phyloP scores from a whole-genome alignment of 2,888 invertebrate genomes.

The Agrochola lychnidis region DNA sequence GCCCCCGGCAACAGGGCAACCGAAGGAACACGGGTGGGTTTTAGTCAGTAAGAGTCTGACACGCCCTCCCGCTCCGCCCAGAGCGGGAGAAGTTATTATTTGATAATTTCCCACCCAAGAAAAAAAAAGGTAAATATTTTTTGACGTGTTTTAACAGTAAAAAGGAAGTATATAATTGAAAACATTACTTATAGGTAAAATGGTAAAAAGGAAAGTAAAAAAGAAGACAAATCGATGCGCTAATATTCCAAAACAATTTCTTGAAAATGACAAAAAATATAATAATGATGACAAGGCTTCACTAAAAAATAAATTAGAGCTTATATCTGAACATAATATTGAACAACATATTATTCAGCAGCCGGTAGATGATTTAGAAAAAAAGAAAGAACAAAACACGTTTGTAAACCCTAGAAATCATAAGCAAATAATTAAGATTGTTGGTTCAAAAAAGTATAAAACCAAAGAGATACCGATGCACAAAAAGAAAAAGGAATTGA shows the following conservation, averaged over 20 bases:
- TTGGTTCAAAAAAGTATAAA: conserved; percentile 19
- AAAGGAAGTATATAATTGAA: not conserved
- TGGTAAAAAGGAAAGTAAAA: conserved; percentile 78
- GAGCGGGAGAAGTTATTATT: too few species aligned
- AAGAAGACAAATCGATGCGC: conserved; percentile 39
- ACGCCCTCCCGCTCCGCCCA: too few species aligned
- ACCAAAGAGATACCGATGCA: not conserved
- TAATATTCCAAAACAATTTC: conserved; percentile 18
- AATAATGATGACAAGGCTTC: conserved; percentile 7
- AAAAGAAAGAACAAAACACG: not conserved
- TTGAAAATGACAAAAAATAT: conserved; percentile 17
- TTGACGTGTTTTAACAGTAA: not conserved
- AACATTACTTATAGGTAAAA: conserved; percentile 74
- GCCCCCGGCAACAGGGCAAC: too few species aligned
- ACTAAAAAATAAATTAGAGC: conserved; percentile 9
- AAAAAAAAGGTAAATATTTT: conserved; percentile 81
- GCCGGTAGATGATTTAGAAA: not conserved
- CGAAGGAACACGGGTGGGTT: too few species aligned
- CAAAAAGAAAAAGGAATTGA: conserved; percentile 35
- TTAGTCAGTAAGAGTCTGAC: too few species aligned
- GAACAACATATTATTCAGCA: conserved; percentile 2
- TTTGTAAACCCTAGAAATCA: not conserved
- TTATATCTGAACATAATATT: not conserved
- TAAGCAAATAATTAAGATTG: not conserved
- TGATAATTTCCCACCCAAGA: too few species aligned